phyloP scores from a whole-genome alignment of 2,888 invertebrate species.

The Crocallis elinguaria region DNA sequence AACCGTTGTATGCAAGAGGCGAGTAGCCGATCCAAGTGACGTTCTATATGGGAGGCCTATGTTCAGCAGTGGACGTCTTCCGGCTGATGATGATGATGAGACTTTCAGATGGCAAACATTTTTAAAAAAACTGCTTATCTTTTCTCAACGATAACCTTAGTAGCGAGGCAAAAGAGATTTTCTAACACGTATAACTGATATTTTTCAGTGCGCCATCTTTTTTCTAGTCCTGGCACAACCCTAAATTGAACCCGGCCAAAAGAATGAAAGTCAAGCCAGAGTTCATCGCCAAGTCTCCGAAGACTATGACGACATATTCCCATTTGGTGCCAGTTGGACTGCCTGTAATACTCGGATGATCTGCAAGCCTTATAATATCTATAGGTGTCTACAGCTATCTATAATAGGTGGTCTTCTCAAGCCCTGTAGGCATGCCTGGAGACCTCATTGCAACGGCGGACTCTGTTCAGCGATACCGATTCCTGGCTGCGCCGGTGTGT shows the following conservation, averaged over 20 bases:
- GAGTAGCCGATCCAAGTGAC: too few species aligned
- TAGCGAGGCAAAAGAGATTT: not conserved
- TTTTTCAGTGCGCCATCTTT: constrained; percentile 8
- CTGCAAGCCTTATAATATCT: constrained; percentile 62
- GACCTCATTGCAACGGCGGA: constrained; percentile 63
- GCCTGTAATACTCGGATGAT: constrained; percentile 60
- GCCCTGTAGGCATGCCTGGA: constrained; percentile 47
- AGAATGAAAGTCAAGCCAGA: too few species aligned
- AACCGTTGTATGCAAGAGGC: too few species aligned
- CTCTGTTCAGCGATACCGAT: constrained; percentile 56
- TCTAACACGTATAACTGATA: not conserved
- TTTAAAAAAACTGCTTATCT: too few species aligned
- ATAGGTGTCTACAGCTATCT: too few species aligned
- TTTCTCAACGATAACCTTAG: too few species aligned
- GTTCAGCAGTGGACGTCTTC: too few species aligned
- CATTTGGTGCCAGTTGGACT: constrained; percentile 54
- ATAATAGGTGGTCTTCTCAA: constrained; percentile 56
- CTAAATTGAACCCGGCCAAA: not conserved
- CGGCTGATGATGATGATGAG: too few species aligned
- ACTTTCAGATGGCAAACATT: too few species aligned
- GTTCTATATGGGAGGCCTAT: too few species aligned
- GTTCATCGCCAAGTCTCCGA: too few species aligned
- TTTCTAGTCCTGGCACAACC: not conserved
- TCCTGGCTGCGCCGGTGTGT: constrained; percentile 40
- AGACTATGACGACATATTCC: too few species aligned